Percentiles rank a stretch among this genome's conserved stretches.
Evolutionary conservation across 2,113 vertebrate genomes (phyloP).

Genomic region (Tilapia sparmanii): DNA sequence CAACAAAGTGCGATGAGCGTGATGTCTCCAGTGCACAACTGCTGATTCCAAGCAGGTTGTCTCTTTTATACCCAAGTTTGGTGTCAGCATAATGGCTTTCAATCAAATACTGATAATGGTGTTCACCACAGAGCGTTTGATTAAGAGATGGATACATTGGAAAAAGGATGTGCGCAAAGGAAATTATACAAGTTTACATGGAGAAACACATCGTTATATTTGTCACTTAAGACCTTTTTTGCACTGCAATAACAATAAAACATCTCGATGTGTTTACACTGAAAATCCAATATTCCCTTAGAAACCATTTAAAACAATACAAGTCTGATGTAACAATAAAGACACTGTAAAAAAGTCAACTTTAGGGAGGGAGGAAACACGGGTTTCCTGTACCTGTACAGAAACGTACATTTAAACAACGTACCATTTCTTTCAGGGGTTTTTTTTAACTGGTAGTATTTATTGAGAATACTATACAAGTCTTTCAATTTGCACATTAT

Average conservation of each 20-base stretch:
- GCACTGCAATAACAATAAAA: constrained; percentile 42
- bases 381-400: not conserved
- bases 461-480: not conserved
- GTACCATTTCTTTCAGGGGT: not conserved
- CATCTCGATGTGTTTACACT: constrained; percentile 34
- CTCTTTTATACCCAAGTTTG: constrained; percentile 42
- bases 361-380: not conserved
- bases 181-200: not conserved
- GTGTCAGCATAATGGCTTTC: not conserved
- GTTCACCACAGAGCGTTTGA: not conserved
- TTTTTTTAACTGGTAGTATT: not conserved
- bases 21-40: not conserved
- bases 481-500: not conserved
- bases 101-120: constrained; percentile 34
- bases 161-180: constrained; percentile 50
- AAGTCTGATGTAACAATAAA: not conserved
- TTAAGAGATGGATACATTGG: not conserved
- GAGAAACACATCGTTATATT: not conserved
- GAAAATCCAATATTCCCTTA: constrained; percentile 38
- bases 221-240: constrained; percentile 15
- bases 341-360: not conserved
- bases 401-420: not conserved
- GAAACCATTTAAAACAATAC: not conserved
- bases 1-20: not conserved
- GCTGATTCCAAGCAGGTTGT: not conserved